Evolutionary conservation across 37 sponge, comb jelly and placozoan genomes (phyloP).

Genomic region (Diacarnus erythraeanus): DNA sequence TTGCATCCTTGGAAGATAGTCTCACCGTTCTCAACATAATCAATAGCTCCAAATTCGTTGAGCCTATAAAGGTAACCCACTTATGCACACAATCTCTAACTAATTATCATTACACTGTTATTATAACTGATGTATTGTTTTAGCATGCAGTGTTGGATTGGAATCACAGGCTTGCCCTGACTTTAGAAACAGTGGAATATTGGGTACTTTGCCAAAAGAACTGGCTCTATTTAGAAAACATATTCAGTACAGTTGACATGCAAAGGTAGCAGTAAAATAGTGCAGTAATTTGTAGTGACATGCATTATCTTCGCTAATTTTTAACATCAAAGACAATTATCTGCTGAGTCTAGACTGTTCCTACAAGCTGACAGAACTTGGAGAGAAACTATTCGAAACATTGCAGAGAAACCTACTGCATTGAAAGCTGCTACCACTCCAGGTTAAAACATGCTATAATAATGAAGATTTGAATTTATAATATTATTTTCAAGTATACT

Average conservation of each 20-base stretch:
- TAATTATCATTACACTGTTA: conserved; percentile 3
- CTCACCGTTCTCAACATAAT: conserved; percentile 72
- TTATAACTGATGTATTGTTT: too few relatives aligned
- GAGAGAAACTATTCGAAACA: conserved; percentile 63
- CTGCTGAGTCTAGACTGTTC: conserved; percentile 59
- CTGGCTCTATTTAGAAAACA: conserved; percentile 80
- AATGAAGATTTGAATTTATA: background rate
- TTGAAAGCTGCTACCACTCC: conserved; percentile 64
- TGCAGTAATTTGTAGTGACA: background rate
- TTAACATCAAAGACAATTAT: conserved; percentile 45
- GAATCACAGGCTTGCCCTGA: conserved; percentile 61
- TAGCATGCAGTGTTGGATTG: conserved; percentile 67
- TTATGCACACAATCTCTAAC: background rate
- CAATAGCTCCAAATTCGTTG: conserved; percentile 70
- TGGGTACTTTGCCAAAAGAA: conserved; percentile 82
- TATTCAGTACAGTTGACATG: conserved; percentile 71
- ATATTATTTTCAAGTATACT: background rate
- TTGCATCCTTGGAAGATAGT: conserved; percentile 70
- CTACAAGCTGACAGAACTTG: conserved; percentile 76
- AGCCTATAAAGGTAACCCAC: conserved; percentile 52
- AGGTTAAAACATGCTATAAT: conserved; percentile 23
- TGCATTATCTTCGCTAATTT: background rate
- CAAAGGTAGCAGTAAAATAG: conserved; percentile 28
- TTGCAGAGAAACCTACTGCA: conserved; percentile 51
- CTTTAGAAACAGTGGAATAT: conserved; percentile 57